A percentile compares a stretch with the other conserved stretches of the same genome.
Evolutionary conservation across 2,888 invertebrate species (phyloP).

Genomic region (Drosophila pseudotalamancana): DNA sequence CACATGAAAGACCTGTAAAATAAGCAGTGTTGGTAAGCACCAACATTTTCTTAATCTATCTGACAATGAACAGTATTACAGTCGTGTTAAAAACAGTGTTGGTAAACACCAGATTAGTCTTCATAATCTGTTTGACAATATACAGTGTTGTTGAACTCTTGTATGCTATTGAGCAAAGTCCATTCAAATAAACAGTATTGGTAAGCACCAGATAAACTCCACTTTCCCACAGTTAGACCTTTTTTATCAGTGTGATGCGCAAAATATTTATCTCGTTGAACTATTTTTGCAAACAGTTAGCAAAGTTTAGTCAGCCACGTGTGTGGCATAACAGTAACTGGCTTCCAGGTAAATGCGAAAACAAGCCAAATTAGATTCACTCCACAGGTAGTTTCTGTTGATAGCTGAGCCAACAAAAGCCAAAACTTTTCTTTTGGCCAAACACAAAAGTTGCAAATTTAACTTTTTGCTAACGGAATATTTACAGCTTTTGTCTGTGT

Average conservation of each 20-base stretch:
- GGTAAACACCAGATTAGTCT: too few species aligned
- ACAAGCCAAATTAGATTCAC: conserved; percentile 36
- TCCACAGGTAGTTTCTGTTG: conserved; percentile 41
- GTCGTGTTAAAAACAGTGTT: too few species aligned
- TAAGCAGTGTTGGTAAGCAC: too few species aligned
- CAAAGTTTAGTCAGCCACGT: conserved; percentile 10
- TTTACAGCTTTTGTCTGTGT: conserved; percentile 24
- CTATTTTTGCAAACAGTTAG: not conserved
- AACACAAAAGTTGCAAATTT: conserved; percentile 31
- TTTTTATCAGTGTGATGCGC: not conserved
- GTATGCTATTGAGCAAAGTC: too few species aligned
- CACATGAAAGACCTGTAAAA: too few species aligned
- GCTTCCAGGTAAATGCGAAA: conserved; percentile 15
- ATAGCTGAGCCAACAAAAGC: conserved; percentile 17
- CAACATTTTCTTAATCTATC: too few species aligned
- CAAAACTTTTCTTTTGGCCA: conserved; percentile 24
- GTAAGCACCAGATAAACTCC: too few species aligned
- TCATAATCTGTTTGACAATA: too few species aligned
- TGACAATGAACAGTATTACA: too few species aligned
- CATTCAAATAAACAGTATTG: too few species aligned
- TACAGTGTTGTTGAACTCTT: too few species aligned
- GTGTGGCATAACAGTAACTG: conserved; percentile 16
- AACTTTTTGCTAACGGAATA: conserved; percentile 21
- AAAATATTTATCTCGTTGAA: not conserved
- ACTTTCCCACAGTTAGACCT: not conserved